Conservation (phyloP, 2,113 vertebrate genomes). For the Lamprologus lemairii region DNA sequence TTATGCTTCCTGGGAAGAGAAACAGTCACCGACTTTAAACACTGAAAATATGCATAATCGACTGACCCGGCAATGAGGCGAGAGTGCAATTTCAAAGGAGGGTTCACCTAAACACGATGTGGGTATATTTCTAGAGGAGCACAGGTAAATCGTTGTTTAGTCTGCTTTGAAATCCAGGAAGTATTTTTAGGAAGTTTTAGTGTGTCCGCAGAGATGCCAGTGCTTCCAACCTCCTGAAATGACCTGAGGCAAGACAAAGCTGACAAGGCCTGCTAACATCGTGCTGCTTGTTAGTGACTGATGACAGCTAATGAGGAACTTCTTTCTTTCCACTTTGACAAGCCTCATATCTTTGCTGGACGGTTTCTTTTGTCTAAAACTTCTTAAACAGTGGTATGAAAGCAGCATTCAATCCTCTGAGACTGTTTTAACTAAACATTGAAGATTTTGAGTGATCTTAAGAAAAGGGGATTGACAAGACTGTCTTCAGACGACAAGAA, state of each 20-base stretch:
- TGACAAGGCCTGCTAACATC: background rate
- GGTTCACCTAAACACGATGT: conserved; percentile 1
- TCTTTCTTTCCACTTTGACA: background rate
- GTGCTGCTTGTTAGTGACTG: background rate
- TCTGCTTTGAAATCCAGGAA: background rate
- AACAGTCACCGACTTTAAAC: background rate
- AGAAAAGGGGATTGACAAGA: background rate
- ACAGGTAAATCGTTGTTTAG: conserved; percentile 24
- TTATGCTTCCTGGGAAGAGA: background rate
- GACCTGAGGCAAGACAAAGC: background rate
- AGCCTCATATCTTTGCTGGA: background rate
- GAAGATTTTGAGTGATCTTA: background rate
- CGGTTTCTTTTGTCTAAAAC: background rate
- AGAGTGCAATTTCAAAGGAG: background rate
- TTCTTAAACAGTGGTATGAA: background rate
- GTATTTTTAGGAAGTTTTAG: conserved; percentile 1
- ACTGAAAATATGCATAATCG: conserved; percentile 1
- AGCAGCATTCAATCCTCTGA: background rate
- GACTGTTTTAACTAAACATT: background rate
- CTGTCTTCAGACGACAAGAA: background rate
- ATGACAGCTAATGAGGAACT: background rate
- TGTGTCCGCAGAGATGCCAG: background rate
- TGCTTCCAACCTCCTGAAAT: background rate
- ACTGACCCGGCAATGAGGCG: background rate
- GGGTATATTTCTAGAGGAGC: background rate